Evolutionary conservation across 2,113 vertebrate genomes (phyloP), one percentile per base, ranked within the genome.

Genomic region (Hippocampus barbouri): DNA sequence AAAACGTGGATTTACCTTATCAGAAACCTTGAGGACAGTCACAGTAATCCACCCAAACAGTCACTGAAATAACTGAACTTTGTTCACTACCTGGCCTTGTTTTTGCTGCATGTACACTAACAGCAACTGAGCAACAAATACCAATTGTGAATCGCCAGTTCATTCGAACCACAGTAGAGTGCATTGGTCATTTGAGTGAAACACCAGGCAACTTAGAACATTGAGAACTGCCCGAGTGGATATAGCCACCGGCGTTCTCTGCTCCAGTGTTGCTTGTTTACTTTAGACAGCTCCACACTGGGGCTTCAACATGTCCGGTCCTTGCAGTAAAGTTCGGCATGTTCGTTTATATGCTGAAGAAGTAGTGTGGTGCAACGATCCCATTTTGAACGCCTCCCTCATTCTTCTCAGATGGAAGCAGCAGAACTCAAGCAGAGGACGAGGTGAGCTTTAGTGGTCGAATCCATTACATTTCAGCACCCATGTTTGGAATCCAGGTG

Each of bases 261-360:
- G 73, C 77, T 72, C 71, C 38, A 78, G 63, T 76, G 70, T 80
- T 84, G 75, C 83, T 86, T 89, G 81, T 90, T 88, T 88, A 83
- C 76, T 87, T 82, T 74, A 73, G 74, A 75, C 69, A 21, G 21
- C 63, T 77, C 62, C 78, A 80, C 75, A 75, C 73, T 38, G 79
- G 77, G 77, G 70, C 66, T 76, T 80, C 64, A 53, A 21, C n/a
- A 61, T 74, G 71, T 78, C 66, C 72, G 77, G 83, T 76, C 75
- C 62, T 77, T 77, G 78, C 82, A 74, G 80, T 65, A 51, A 68
- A 73, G 82, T 71, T 79, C 65, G 70, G 63, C 20, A 56, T 81
- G 77, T 77, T n/a, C 56, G 56, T 70, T 68, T 79, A 73, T 80
- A 79, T 60, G 71, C 76, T n/a, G 70, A 70, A 74, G 75, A 89